A percentile compares a stretch with the other conserved stretches of the same genome.
Conservation (phyloP, 2,888 invertebrate species). For the Tetragnatha montana region DNA sequence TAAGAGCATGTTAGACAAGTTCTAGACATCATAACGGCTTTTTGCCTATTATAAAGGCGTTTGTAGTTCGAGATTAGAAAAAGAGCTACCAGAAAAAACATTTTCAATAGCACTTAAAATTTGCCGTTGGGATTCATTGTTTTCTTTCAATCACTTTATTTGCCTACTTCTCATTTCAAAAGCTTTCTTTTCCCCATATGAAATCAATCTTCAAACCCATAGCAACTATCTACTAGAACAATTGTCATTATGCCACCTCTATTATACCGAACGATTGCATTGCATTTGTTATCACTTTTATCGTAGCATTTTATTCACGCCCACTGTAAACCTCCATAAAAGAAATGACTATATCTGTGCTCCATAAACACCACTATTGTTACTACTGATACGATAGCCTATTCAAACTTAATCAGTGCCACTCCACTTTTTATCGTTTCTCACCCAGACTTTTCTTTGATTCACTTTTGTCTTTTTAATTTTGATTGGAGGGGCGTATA, state of each 20-base stretch:
- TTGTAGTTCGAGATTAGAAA: no score
- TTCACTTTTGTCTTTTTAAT: conserved; percentile 45
- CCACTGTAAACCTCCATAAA: conserved; percentile 47
- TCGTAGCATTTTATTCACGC: conserved; percentile 51
- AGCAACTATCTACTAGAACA: conserved; percentile 7
- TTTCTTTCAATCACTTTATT: neutral
- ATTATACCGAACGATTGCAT: conserved; percentile 11
- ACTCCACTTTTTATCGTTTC: conserved; percentile 46
- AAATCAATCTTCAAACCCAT: conserved; percentile 36
- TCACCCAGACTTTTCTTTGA: conserved; percentile 38
- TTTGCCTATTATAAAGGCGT: no score
- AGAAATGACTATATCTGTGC: conserved; percentile 44
- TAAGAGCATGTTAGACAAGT: no score
- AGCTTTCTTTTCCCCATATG: neutral
- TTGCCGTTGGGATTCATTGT: neutral
- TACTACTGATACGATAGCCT: conserved; percentile 34
- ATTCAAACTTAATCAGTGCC: conserved; percentile 58
- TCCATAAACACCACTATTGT: conserved; percentile 46
- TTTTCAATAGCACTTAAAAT: neutral
- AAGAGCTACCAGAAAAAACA: no score
- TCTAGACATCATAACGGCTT: no score
- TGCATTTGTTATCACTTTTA: conserved; percentile 29
- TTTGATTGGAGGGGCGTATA: conserved; percentile 64
- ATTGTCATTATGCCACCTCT: conserved; percentile 15
- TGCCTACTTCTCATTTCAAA: neutral